Conservation (phyloP, 2,113 vertebrate species). For the Mesoclemmys tuberculata region DNA sequence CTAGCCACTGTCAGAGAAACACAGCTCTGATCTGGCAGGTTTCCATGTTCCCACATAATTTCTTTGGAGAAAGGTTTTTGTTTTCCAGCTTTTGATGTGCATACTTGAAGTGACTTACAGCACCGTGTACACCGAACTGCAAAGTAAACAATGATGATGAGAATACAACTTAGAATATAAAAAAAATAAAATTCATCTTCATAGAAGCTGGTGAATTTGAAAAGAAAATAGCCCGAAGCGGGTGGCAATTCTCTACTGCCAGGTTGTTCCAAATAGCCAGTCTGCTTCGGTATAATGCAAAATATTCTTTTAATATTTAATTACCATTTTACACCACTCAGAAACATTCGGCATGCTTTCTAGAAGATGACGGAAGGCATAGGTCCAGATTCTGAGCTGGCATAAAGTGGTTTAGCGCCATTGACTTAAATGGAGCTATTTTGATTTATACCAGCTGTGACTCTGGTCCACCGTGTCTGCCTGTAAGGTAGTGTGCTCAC, state of each 20-base stretch:
- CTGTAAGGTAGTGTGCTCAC: too few relatives aligned
- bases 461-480: not conserved
- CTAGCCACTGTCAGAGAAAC: rapidly evolving
- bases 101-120: not conserved
- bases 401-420: constrained; percentile 34
- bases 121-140: not conserved
- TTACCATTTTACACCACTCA: constrained; percentile 45
- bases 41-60: not conserved
- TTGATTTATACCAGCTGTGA: constrained; percentile 45
- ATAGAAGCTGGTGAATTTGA: constrained; percentile 19
- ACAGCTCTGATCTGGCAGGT: not conserved
- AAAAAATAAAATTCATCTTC: constrained; percentile 19
- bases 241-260: not conserved
- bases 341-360: not conserved
- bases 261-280: constrained; percentile 7
- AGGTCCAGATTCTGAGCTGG: constrained; percentile 45
- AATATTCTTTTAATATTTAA: constrained; percentile 46
- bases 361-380: constrained; percentile 51
- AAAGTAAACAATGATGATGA: constrained; percentile 14
- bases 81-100: not conserved
- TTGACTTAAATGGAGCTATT: constrained; percentile 34
- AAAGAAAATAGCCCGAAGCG: constrained; percentile 14
- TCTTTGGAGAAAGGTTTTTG: not conserved
- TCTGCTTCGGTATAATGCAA: constrained; percentile 52
- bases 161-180: constrained; percentile 62